Conservation (phyloP, 2,888 invertebrate species). For the Anthrax anthrax region DNA sequence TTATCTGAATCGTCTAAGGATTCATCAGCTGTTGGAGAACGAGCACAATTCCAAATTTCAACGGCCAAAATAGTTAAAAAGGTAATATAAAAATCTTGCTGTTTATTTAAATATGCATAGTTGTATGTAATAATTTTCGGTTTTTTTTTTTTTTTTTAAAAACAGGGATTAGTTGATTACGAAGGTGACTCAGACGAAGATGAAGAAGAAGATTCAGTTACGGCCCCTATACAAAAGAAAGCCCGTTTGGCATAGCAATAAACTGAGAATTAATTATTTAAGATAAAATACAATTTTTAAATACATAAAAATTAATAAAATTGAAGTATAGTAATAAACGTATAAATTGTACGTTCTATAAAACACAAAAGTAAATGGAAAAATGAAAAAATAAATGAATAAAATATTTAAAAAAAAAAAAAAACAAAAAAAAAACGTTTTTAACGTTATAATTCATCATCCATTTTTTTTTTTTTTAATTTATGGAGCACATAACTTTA, state of each 20-base stretch:
- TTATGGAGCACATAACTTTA: conserved; percentile 19
- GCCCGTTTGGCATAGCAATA: conserved; percentile 33
- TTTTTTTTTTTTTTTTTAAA: not conserved
- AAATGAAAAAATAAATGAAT: not conserved
- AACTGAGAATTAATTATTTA: not conserved
- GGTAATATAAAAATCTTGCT: not conserved
- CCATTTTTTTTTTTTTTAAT: conserved; percentile 15
- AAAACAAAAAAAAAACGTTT: conserved; percentile 4
- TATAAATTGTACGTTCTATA: not conserved
- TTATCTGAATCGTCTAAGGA: conserved; percentile 1
- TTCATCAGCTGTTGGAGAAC: not conserved
- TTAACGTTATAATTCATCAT: conserved; percentile 15
- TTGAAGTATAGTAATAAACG: not conserved
- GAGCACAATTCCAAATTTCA: not conserved
- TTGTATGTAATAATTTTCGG: too few species aligned
- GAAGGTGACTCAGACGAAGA: conserved; percentile 96
- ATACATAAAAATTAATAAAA: not conserved
- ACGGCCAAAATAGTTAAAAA: not conserved
- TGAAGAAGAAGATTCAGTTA: conserved; percentile 48
- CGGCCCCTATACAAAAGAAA: conserved; percentile 31
- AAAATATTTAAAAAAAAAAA: not conserved
- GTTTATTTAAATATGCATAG: not conserved
- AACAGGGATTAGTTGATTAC: conserved; percentile 85
- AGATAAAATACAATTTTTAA: not conserved
- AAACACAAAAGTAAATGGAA: not conserved